phyloP scores from a whole-genome alignment of 2,888 invertebrate species.

The Brachynemurus nebulosus region DNA sequence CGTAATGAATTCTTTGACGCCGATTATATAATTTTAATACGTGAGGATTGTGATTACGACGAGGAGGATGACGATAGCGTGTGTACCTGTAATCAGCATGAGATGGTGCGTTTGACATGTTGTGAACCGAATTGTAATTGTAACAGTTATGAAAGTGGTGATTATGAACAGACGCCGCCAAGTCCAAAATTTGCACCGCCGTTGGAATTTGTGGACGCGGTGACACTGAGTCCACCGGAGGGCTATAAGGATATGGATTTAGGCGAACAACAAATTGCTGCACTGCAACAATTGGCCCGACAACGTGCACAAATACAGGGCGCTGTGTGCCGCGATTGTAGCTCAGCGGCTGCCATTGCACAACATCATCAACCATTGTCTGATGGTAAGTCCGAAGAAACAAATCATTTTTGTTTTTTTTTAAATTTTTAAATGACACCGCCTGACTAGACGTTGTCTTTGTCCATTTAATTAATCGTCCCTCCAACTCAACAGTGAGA shows the following conservation, averaged over 20 bases:
- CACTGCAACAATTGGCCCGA: constrained; percentile 45
- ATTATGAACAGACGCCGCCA: constrained; percentile 29
- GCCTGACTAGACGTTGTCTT: no score
- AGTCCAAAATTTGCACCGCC: constrained; percentile 51
- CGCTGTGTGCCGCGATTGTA: constrained; percentile 31
- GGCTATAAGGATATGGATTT: constrained; percentile 78
- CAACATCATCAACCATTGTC: not conserved
- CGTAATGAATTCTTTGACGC: constrained; percentile 85
- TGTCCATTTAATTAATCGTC: no score
- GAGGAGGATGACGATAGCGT: constrained; percentile 58
- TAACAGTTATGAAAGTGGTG: constrained; percentile 18
- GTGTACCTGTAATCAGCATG: constrained; percentile 60
- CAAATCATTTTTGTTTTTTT: no score
- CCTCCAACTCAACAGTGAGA: no score
- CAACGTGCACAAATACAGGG: constrained; percentile 20
- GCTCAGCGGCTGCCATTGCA: constrained; percentile 21
- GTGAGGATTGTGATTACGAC: constrained; percentile 75
- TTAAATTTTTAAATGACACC: no score
- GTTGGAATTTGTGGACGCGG: constrained; percentile 62
- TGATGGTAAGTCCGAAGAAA: not conserved
- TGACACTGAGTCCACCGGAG: constrained; percentile 80
- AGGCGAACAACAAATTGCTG: constrained; percentile 41
- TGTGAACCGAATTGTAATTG: constrained; percentile 51
- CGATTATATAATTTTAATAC: constrained; percentile 79
- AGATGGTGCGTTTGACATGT: constrained; percentile 46